phyloP scores from a whole-genome alignment of 2,888 invertebrate species.

The Acutogordius australiensis region DNA sequence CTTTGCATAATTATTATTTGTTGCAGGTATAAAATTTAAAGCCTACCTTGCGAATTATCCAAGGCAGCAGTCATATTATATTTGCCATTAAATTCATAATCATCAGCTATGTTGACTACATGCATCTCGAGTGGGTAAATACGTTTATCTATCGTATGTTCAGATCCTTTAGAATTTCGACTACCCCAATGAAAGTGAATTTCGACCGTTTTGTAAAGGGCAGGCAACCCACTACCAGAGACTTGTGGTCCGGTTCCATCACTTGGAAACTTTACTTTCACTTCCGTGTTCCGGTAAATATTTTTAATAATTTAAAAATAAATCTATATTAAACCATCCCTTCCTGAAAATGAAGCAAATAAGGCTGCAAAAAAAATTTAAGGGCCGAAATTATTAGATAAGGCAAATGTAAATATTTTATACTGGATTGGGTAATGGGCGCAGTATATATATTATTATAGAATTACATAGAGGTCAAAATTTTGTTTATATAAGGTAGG shows the following conservation, averaged over 20 bases:
- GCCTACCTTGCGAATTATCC: background rate
- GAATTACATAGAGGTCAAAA: no score
- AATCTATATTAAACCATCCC: no score
- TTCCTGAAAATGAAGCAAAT: no score
- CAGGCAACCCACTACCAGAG: background rate
- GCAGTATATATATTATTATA: no score
- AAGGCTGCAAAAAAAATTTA: no score
- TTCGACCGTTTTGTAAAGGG: background rate
- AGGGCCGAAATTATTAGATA: no score
- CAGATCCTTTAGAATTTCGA: slow-evolving; percentile 6
- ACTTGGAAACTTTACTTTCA: background rate
- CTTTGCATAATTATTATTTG: no score
- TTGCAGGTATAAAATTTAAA: no score
- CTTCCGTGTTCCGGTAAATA: background rate
- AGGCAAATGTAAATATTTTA: no score
- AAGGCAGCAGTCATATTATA: background rate
- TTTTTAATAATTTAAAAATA: no score
- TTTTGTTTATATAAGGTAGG: no score
- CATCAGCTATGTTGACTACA: background rate
- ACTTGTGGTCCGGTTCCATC: background rate
- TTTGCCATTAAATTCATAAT: background rate
- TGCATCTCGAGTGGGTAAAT: slow-evolving; percentile 2
- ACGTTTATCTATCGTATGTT: background rate
- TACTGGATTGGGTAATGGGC: no score
- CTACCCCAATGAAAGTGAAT: slow-evolving; percentile 5